Percentiles rank a stretch among this genome's conserved stretches.
These are phyloP conservation scores for Apamea anceps DNA, from an alignment of 2,888 invertebrate species.

Conservation along the genomic window DNA sequence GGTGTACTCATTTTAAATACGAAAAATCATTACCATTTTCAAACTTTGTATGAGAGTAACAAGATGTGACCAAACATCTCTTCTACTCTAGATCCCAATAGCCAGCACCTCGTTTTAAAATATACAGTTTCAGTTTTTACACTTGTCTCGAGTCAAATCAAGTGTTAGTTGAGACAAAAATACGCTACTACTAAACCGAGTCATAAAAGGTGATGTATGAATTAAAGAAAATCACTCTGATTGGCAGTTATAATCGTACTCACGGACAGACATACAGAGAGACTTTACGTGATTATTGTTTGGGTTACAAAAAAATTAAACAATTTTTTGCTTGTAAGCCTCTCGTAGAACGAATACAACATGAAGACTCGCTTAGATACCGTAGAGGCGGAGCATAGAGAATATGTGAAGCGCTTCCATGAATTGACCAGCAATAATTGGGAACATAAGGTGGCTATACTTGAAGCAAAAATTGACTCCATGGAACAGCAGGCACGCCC, in stretches of 20 bases:
- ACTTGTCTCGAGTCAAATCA: neutral
- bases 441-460: no score
- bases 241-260: neutral
- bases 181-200: neutral
- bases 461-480: no score
- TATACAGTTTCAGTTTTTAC: neutral
- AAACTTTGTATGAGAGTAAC: neutral
- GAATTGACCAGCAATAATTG: no score
- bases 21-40: neutral
- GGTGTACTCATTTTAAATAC: neutral
- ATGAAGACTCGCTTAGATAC: no score
- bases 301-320: neutral
- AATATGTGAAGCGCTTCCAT: no score
- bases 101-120: no score
- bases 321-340: neutral
- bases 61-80: neutral
- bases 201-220: neutral
- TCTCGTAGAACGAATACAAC: neutral
- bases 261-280: neutral
- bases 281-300: neutral
- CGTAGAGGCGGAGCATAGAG: no score
- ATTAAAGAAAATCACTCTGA: neutral
- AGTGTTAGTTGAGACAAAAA: neutral
- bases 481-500: no score
- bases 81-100: neutral